These are phyloP conservation scores for Prunella strophiata DNA, from an alignment of 2,797 vertebrate species.

Conservation along the genomic window DNA sequence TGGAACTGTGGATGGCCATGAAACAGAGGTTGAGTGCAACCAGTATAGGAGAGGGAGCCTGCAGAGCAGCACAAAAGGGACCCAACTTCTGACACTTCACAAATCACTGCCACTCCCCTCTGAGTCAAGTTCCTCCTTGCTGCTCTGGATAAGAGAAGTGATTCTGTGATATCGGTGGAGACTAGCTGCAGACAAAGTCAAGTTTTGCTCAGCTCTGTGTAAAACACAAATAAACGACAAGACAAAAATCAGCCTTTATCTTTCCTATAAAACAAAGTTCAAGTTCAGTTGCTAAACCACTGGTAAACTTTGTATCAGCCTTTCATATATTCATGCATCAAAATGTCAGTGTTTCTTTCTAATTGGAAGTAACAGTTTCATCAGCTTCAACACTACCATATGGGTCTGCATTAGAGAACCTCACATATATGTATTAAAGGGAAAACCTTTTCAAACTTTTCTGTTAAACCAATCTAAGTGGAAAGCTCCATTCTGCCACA, in stretches of 20 bases:
- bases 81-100: not conserved
- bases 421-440: not conserved
- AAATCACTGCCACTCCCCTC: not conserved
- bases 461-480: not conserved
- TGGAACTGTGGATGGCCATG: not conserved
- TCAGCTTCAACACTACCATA: not conserved
- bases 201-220: not conserved
- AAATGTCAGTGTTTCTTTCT: not conserved
- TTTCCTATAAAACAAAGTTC: not conserved
- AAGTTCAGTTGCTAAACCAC: not conserved
- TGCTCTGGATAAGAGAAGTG: not conserved
- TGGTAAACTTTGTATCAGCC: not conserved
- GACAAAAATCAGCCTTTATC: not conserved
- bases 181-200: not conserved
- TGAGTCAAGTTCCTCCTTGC: not conserved
- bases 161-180: not conserved
- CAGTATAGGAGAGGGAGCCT: not conserved
- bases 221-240: not conserved
- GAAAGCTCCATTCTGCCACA: not conserved
- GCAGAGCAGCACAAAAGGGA: not conserved
- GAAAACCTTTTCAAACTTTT: not conserved
- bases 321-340: not conserved
- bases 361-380: not conserved
- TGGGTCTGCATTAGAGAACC: not conserved
- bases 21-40: not conserved